phyloP scores from a whole-genome alignment of 2,113 vertebrate species.

The Mesembrinibis cayennensis region DNA sequence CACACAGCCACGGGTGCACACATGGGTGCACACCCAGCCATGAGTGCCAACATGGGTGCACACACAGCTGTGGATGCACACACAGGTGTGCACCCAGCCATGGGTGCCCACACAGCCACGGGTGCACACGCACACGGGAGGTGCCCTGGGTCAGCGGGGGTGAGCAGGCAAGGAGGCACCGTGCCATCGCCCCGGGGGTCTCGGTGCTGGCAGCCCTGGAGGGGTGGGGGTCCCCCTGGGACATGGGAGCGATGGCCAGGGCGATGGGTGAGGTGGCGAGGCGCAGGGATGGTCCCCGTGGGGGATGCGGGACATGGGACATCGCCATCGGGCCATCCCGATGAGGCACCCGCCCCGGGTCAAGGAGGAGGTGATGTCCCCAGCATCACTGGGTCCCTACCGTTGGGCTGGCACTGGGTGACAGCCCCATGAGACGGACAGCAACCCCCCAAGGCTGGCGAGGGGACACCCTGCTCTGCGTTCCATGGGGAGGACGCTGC shows the following conservation, averaged over 20 bases:
- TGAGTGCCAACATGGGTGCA: too few relatives aligned
- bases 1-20: neutral
- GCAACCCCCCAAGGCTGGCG: neutral
- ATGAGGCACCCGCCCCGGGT: too few relatives aligned
- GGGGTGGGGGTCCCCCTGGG: neutral
- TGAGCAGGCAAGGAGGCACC: neutral
- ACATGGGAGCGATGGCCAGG: too few relatives aligned
- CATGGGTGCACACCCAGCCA: neutral
- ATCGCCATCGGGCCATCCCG: rapidly evolving
- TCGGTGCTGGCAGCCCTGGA: neutral
- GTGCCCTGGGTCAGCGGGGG: neutral
- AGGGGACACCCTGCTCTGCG: neutral
- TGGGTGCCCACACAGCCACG: neutral
- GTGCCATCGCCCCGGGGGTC: rapidly evolving
- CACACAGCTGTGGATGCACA: too few relatives aligned
- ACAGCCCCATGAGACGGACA: neutral
- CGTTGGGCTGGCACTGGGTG: neutral
- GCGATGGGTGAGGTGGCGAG: neutral
- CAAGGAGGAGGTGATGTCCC: neutral
- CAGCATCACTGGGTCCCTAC: rapidly evolving
- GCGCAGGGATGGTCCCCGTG: rapidly evolving
- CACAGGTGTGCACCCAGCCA: neutral
- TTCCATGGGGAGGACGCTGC: rapidly evolving
- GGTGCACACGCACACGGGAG: neutral
- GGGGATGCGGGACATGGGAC: rapidly evolving